phyloP scores from a whole-genome alignment of 2,888 invertebrate genomes.

The Phengaris arion region DNA sequence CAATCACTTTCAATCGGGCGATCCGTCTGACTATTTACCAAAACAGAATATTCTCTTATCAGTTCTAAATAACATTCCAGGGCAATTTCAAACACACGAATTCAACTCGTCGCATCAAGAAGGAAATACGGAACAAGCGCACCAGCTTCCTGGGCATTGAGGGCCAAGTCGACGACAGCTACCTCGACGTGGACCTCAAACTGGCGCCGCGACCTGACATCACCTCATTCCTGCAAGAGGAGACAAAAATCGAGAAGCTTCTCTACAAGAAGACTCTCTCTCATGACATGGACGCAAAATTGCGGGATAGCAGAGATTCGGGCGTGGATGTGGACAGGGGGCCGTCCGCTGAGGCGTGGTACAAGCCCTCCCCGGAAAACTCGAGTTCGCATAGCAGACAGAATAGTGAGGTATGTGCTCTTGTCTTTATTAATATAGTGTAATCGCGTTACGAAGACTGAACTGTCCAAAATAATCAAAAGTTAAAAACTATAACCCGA shows the following conservation, averaged over 20 bases:
- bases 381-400: conserved; percentile 87
- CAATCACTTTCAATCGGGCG: no score
- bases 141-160: conserved; percentile 93
- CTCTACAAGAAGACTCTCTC: conserved; percentile 85
- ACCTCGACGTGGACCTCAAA: conserved; percentile 83
- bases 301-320: conserved; percentile 86
- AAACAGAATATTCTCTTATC: no score
- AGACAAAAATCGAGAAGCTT: conserved; percentile 87
- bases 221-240: conserved; percentile 87
- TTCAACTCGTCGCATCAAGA: conserved; percentile 91
- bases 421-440: no score
- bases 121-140: conserved; percentile 90
- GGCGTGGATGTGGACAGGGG: conserved; percentile 85
- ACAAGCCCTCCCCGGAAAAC: conserved; percentile 71
- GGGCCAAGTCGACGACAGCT: conserved; percentile 83
- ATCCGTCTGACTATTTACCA: no score
- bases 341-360: conserved; percentile 80
- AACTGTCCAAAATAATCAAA: no score
- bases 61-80: conserved; percentile 46
- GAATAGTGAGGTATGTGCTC: conserved; percentile 83
- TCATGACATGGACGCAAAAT: conserved; percentile 83
- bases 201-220: conserved; percentile 88
- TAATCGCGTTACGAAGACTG: no score
- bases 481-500: no score
- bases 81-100: conserved; percentile 86